Evolutionary conservation across 2,888 invertebrate genomes (phyloP).

Genomic region (Panopea generosa): DNA sequence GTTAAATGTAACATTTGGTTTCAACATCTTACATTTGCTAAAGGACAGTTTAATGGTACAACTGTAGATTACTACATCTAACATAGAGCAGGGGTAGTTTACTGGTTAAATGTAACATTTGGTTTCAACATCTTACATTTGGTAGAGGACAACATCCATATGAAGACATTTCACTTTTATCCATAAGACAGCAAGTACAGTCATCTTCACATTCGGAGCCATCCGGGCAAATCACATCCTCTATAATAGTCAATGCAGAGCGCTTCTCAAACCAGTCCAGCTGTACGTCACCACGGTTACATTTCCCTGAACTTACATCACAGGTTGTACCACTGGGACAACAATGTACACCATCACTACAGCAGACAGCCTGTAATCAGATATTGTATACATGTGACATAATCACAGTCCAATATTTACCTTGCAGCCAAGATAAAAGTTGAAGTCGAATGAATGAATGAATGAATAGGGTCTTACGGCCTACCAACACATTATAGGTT

Average conservation of each 20-base stretch:
- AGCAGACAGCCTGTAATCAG: constrained; percentile 77
- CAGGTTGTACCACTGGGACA: constrained; percentile 78
- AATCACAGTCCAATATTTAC: no score
- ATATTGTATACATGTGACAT: no score
- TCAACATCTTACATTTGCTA: no score
- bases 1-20: no score
- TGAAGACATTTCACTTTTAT: constrained; percentile 42
- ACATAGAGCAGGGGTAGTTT: no score
- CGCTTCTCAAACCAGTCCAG: constrained; percentile 56
- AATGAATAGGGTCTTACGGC: no score
- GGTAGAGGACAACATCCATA: constrained; percentile 82
- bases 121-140: constrained; percentile 71
- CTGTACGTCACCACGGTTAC: constrained; percentile 18
- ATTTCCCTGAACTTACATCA: constrained; percentile 61
- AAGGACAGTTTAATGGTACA: no score
- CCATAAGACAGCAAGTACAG: constrained; percentile 78
- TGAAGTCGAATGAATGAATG: no score
- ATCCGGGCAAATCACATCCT: constrained; percentile 61
- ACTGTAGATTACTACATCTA: no score
- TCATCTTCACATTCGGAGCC: constrained; percentile 68
- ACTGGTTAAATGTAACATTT: no score
- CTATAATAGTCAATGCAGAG: constrained; percentile 27
- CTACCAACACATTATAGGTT: no score
- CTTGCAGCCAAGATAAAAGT: no score
- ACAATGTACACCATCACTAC: constrained; percentile 72